A percentile compares a stretch with the other conserved stretches of the same genome.
Conservation (phyloP, 2,888 invertebrate species). For the Salpingus planirostris region DNA sequence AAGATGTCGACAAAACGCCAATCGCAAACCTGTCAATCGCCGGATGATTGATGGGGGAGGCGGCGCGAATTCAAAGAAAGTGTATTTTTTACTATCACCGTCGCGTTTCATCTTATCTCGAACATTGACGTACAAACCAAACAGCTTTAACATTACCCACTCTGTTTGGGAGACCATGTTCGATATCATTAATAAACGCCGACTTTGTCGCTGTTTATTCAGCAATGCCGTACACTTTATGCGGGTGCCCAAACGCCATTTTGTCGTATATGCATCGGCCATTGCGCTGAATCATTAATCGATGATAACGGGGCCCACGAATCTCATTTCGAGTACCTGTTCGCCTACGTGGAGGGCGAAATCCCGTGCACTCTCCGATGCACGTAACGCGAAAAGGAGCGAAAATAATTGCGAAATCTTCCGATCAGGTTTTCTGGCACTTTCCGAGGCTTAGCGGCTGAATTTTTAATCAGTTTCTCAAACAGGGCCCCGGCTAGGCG, state of each 20-base stretch:
- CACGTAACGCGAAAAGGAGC: slow-evolving; percentile 25
- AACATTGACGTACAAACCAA: slow-evolving; percentile 18
- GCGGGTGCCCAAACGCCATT: too few relatives aligned
- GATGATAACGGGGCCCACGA: background rate
- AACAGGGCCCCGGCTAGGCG: slow-evolving; percentile 27
- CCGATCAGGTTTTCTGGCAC: slow-evolving; percentile 38
- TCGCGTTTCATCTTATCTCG: slow-evolving; percentile 16
- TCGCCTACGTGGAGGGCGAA: too few relatives aligned
- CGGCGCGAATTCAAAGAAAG: slow-evolving; percentile 22
- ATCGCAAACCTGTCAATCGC: slow-evolving; percentile 32
- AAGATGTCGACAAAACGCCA: slow-evolving; percentile 37
- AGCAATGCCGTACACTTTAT: too few relatives aligned
- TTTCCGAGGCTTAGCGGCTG: slow-evolving; percentile 39
- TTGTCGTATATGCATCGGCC: slow-evolving; percentile 1
- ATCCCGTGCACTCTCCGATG: slow-evolving; percentile 2
- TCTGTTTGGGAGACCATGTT: slow-evolving; percentile 16
- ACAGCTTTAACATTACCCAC: too few relatives aligned
- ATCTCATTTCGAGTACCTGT: too few relatives aligned
- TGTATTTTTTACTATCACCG: slow-evolving; percentile 12
- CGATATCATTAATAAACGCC: too few relatives aligned
- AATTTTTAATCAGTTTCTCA: slow-evolving; percentile 44
- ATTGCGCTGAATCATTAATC: background rate
- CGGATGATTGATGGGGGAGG: slow-evolving; percentile 35
- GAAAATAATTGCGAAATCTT: slow-evolving; percentile 41
- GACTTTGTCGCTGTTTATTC: too few relatives aligned